Evolutionary conservation across 2,888 invertebrate genomes (phyloP).

Genomic region (Volucella zonaria): DNA sequence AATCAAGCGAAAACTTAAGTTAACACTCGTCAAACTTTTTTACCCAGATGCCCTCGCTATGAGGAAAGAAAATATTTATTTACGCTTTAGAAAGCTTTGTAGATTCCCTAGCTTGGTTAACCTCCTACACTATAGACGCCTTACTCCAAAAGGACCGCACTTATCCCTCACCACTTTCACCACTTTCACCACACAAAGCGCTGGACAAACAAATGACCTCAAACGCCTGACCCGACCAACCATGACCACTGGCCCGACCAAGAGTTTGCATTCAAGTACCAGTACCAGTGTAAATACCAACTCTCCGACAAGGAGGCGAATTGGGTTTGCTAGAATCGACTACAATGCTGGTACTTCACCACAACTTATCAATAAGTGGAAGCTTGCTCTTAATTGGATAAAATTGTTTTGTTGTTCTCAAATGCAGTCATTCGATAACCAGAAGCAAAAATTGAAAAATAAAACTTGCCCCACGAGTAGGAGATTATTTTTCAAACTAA

Average conservation of each 20-base stretch:
- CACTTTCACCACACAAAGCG: conserved; percentile 47
- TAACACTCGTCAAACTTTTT: conserved; percentile 58
- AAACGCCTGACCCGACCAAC: conserved; percentile 36
- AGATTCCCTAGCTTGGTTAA: conserved; percentile 3
- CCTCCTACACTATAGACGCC: conserved; percentile 12
- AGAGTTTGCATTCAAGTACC: conserved; percentile 10
- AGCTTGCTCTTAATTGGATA: conserved; percentile 60
- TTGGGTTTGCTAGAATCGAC: conserved; percentile 26
- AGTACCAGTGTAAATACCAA: no score
- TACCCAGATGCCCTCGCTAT: conserved; percentile 19
- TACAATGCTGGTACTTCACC: conserved; percentile 41
- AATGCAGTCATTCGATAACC: conserved; percentile 51
- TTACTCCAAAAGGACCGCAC: conserved; percentile 9
- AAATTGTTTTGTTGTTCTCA: conserved; percentile 35
- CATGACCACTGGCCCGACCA: conserved; percentile 36
- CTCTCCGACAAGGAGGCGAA: conserved; percentile 30
- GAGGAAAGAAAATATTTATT: conserved; percentile 54
- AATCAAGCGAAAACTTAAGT: conserved; percentile 53
- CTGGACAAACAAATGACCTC: conserved; percentile 56
- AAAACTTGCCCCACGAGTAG: conserved; percentile 14
- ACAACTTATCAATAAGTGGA: conserved; percentile 56
- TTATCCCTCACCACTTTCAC: conserved; percentile 28
- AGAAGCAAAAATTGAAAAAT: conserved; percentile 26
- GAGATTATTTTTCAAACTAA: conserved; percentile 8
- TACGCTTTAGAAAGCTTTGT: conserved; percentile 52